Percentiles rank a stretch among this genome's conserved stretches.
Evolutionary conservation across 1,140 invertebrate genomes (phyloP).

Genomic region (Saxidomus purpurata): DNA sequence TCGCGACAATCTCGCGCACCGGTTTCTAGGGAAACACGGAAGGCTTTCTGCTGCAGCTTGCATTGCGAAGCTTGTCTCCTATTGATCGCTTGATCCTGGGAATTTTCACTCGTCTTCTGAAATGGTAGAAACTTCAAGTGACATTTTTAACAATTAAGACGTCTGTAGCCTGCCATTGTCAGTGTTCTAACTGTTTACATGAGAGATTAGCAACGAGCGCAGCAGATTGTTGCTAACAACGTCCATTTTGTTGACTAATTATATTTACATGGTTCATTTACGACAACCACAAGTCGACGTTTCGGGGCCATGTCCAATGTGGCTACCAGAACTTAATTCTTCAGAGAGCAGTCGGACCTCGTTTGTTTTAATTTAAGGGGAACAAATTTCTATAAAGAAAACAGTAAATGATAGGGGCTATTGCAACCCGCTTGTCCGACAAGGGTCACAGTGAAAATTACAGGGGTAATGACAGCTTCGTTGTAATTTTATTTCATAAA

Average conservation of each 20-base stretch:
- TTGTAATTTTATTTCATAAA: conserved; percentile 32
- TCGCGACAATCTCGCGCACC: neutral
- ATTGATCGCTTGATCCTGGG: neutral
- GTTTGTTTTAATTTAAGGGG: too few species aligned
- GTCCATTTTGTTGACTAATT: too few species aligned
- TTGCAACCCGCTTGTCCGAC: neutral
- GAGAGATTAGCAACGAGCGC: conserved; percentile 13
- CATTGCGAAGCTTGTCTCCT: neutral
- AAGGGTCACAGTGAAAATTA: neutral
- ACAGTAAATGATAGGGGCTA: neutral
- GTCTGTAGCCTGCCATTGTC: neutral
- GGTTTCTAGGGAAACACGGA: conserved; percentile 9
- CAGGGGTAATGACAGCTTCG: neutral
- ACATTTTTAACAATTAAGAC: conserved; percentile 47
- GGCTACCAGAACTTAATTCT: too few species aligned
- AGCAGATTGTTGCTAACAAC: neutral
- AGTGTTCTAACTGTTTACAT: too few species aligned
- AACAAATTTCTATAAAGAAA: too few species aligned
- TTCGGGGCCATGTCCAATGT: too few species aligned
- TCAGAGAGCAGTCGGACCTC: too few species aligned
- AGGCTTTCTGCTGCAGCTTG: neutral
- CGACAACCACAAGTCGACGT: too few species aligned
- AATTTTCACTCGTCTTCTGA: conserved; percentile 17
- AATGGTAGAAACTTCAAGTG: conserved; percentile 12
- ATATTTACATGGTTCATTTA: too few species aligned